Evolutionary conservation across 30 jellyfish, hydroid and myxozoan species (phyloP).

Genomic region (Sanderia malayensis): DNA sequence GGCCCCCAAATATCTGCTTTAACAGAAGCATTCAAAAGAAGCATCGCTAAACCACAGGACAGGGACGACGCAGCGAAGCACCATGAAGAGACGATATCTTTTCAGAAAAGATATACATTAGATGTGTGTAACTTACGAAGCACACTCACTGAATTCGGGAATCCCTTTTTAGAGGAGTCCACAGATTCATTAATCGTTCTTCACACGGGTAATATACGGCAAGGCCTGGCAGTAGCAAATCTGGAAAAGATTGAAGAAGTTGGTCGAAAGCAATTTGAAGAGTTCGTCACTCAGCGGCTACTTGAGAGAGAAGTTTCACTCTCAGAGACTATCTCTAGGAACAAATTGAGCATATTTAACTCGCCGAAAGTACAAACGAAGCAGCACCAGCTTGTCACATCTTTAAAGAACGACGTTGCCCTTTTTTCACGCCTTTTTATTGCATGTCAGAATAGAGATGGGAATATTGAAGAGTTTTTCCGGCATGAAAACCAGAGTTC

Average conservation of each 20-base stretch:
- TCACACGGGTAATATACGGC: constrained; percentile 19
- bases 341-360: constrained; percentile 40
- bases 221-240: constrained; percentile 28
- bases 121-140: constrained; percentile 31
- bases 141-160: constrained; percentile 30
- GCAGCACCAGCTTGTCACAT: constrained; percentile 28
- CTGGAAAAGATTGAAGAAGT: constrained; percentile 37
- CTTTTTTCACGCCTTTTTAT: constrained; percentile 71
- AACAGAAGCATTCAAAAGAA: constrained; percentile 22
- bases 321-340: constrained; percentile 47
- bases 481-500: constrained; percentile 56
- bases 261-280: constrained; percentile 55
- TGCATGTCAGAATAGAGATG: constrained; percentile 77
- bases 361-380: constrained; percentile 17
- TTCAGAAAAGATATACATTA: constrained; percentile 19
- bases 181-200: constrained; percentile 27
- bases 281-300: constrained; percentile 22
- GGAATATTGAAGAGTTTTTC: constrained; percentile 62
- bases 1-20: constrained; percentile 47
- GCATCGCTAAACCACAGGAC: constrained; percentile 30
- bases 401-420: constrained; percentile 48
- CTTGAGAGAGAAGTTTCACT: constrained; percentile 26
- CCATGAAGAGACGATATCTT: constrained; percentile 32
- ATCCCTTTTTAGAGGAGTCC: constrained; percentile 49
- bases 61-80: constrained; percentile 35